Conservation (phyloP, 2,113 vertebrate species). For the Salvelinus fontinalis region DNA sequence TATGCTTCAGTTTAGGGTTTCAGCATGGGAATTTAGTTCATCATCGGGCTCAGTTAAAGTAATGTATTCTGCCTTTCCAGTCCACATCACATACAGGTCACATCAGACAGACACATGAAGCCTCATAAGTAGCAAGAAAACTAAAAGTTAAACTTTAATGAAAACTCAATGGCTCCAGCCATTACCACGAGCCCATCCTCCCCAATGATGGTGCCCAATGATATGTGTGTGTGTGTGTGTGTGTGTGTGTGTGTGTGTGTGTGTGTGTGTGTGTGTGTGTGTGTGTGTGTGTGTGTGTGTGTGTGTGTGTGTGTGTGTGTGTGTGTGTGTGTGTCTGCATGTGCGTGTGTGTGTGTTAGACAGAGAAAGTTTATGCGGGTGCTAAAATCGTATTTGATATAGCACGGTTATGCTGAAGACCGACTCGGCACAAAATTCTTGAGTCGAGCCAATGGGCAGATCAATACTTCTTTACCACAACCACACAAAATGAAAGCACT, state of each 20-base stretch:
- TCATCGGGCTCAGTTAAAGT: conserved; percentile 19
- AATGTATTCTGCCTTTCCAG: conserved; percentile 29
- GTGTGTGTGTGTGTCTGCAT: conserved; percentile 23
- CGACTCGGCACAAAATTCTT: conserved; percentile 49
- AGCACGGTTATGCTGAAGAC: conserved; percentile 53
- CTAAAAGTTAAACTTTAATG: conserved; percentile 59
- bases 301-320: conserved; percentile 19
- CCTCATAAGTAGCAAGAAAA: conserved; percentile 36
- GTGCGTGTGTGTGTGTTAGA: conserved; percentile 25
- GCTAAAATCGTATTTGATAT: conserved; percentile 52
- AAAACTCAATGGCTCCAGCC: not conserved
- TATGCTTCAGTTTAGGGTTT: conserved; percentile 4
- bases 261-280: conserved; percentile 18
- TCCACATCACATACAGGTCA: conserved; percentile 26
- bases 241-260: conserved; percentile 22
- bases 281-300: conserved; percentile 21
- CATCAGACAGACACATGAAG: conserved; percentile 12
- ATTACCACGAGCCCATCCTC: too few relatives aligned
- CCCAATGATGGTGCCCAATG: too few relatives aligned
- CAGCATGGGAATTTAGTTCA: conserved; percentile 32
- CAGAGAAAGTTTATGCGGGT: conserved; percentile 9
- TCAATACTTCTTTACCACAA: conserved; percentile 71
- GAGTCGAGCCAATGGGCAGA: conserved; percentile 38
- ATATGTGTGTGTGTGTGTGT: conserved; percentile 13
- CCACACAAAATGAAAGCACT: conserved; percentile 67